Conservation (phyloP, 2,113 vertebrate species). For the Plestiodon gilberti region DNA sequence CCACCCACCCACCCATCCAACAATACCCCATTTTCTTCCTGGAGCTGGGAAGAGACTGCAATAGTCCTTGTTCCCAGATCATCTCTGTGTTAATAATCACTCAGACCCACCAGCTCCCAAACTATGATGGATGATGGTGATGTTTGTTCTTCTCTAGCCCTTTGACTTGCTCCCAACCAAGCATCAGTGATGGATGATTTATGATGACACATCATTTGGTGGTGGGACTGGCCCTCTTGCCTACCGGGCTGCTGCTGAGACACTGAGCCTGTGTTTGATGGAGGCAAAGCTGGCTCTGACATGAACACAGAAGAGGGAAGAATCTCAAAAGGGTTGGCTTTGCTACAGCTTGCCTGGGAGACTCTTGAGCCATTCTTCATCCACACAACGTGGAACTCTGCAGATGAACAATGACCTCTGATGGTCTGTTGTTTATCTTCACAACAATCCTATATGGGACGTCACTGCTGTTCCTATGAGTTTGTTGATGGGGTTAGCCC, state of each 20-base stretch:
- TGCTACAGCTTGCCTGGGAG: neutral
- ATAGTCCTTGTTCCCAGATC: neutral
- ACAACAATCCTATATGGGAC: neutral
- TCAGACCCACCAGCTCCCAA: too few relatives aligned
- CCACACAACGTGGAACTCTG: neutral
- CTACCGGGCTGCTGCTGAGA: neutral
- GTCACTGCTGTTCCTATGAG: neutral
- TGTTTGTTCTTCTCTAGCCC: neutral
- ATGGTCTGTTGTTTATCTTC: neutral
- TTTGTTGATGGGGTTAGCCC: neutral
- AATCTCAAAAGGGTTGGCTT: constrained; percentile 14
- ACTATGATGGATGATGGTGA: neutral
- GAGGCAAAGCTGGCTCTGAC: neutral
- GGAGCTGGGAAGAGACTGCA: neutral
- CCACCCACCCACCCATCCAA: too few relatives aligned
- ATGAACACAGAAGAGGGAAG: neutral
- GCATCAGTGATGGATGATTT: neutral
- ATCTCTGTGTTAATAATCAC: neutral
- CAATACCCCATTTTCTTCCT: neutral
- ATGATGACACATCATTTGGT: neutral
- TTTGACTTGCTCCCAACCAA: neutral
- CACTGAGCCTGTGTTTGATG: neutral
- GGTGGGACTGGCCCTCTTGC: neutral
- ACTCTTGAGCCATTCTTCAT: neutral
- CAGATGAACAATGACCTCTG: too few relatives aligned